phyloP scores from a whole-genome alignment of 2,113 vertebrate species.

The Progne subis region DNA sequence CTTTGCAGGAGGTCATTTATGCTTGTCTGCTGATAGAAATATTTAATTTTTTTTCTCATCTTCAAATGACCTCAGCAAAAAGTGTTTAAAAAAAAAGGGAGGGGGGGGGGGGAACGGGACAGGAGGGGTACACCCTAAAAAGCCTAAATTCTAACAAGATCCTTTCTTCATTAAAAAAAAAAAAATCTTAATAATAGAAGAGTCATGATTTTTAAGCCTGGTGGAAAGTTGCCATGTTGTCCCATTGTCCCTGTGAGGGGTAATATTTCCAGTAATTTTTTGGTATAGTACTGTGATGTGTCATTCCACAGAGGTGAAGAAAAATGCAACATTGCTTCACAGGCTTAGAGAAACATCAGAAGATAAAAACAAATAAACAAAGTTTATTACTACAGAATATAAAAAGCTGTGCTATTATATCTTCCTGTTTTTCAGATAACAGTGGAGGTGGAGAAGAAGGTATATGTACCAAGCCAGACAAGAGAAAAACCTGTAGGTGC shows the following conservation, averaged over 20 bases:
- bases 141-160: neutral
- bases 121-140: neutral
- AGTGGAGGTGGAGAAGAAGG: neutral
- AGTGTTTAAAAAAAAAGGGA: neutral
- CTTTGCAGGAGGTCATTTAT: neutral
- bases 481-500: neutral
- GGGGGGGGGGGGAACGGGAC: fast-evolving
- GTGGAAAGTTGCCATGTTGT: neutral
- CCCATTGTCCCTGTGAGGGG: neutral
- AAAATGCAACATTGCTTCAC: neutral
- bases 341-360: neutral
- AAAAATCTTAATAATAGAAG: neutral
- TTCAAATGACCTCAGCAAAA: neutral
- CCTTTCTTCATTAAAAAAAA: neutral
- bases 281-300: neutral
- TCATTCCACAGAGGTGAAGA: neutral
- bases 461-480: neutral
- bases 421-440: neutral
- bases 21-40: neutral
- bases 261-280: neutral
- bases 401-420: neutral
- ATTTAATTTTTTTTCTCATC: neutral
- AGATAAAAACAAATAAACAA: neutral
- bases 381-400: neutral
- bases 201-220: neutral